Base-by-base conservation (phyloP, 2,888 invertebrate genomes). In the Noctua janthe region DNA sequence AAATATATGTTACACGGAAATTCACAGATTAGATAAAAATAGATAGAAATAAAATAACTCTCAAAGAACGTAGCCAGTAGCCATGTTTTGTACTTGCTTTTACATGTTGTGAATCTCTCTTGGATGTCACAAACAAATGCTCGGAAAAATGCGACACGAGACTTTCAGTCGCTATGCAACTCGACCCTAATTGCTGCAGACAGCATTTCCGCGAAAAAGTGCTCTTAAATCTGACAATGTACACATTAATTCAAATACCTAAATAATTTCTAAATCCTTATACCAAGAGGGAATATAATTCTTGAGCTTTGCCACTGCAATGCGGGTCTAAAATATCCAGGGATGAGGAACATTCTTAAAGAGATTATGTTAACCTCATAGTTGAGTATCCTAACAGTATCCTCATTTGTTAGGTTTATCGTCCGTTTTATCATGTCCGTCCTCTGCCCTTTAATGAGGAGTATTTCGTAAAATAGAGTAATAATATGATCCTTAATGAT, bases 331-430 rank as follows among this genome's bases (percentile, higher is more conserved):
- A 80, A 80, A 76, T 69, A 64, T 54, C 66, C 51, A 43, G 69
- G 62, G 29, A 56, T 56, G 77, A 49, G 62, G 47, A 75, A 54
- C 74, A 72, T 76, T 84, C 71, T 75, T 72, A 78, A 59, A 82
- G 67, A 87, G 80, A 85, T 87, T 85, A 82, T 80, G 71, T 70
- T 80, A 80, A 81, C 71, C 54, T 71, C 71, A 64, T 62, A 67
- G 51, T 69, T 66, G 47, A 47, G 70, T 69, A 77, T 81, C 56
- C 71, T 54, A 82, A 74, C 77, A 43, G 71, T 43, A 77, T 77
- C 86, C 87, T 77, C 82, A 81, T 86, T 82, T 80, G 70, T 87
- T 64, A 82, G 51, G 62, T 82, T 86, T 82, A 87, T 80, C 56
- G 75, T 83, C 43, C 85, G 29, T 70, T 87, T 64, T 72, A 64